A percentile compares a stretch with the other conserved stretches of the same genome.
phyloP scores from a whole-genome alignment of 1,140 invertebrate species.

The Plutomurus gul region DNA sequence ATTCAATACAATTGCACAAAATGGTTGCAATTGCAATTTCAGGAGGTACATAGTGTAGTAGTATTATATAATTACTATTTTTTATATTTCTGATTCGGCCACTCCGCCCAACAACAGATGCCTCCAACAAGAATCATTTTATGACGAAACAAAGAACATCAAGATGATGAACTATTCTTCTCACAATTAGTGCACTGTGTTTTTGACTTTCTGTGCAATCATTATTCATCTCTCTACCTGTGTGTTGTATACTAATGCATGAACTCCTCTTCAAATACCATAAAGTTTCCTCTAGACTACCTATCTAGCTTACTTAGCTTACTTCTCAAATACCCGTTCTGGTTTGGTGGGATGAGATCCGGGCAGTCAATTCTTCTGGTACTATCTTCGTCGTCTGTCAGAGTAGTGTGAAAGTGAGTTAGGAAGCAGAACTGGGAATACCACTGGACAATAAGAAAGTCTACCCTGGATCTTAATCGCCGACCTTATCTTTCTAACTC shows the following conservation, averaged over 20 bases:
- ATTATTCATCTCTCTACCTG: background rate
- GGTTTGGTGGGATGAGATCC: slow-evolving; percentile 14
- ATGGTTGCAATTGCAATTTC: background rate
- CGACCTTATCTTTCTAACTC: background rate
- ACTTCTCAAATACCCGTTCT: slow-evolving; percentile 26
- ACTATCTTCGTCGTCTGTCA: background rate
- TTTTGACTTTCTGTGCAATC: background rate
- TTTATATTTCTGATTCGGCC: too few species aligned
- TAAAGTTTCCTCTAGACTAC: background rate
- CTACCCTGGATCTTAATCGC: slow-evolving; percentile 12
- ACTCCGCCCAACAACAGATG: too few species aligned
- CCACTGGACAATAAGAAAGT: background rate
- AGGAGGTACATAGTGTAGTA: background rate
- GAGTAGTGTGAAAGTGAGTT: too few species aligned
- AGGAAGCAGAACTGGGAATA: too few species aligned
- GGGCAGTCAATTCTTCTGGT: slow-evolving; percentile 8
- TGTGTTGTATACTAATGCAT: background rate
- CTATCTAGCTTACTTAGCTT: background rate
- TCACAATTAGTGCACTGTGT: too few species aligned
- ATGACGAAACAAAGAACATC: too few species aligned
- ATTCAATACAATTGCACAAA: background rate
- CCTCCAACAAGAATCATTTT: too few species aligned
- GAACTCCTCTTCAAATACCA: slow-evolving; percentile 23
- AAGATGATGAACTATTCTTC: too few species aligned
- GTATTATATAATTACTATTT: too few species aligned